Base-by-base conservation (phyloP, 2,113 vertebrate genomes). In the Cisticola juncidis region DNA sequence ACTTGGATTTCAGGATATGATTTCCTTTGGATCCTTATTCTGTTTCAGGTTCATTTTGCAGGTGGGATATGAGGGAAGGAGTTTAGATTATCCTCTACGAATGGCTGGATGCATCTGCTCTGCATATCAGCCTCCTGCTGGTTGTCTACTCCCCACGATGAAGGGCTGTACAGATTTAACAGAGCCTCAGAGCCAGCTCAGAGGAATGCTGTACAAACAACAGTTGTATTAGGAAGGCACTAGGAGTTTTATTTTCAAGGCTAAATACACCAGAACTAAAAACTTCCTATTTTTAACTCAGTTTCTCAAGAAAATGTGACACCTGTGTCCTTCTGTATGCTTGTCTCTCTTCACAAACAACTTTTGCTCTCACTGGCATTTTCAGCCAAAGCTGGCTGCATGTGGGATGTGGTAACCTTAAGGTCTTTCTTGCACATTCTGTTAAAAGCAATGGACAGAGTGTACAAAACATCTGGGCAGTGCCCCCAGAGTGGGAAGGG, bases 71-170 rank as follows among this genome's bases (percentile, higher is more conserved):
- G 12, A 23, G 14, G 15, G 25, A 81, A 76, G 21, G 21, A 61
- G 9, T 25, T 84, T 51, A 51, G 19, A 40, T 57, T 44, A 57
- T 65, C 15, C 45, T 68, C 28, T 45, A 61, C 28, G 26, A 57
- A 72, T 18, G 20, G 19, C 20, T 42, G 70, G 38, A 62, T 50
- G 12, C n/a, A 42, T 69, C 36, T 76, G 36, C 23, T 64, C 57
- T 57, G 31, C 42, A 15, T 2, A 1, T 51, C 69, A 86, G 22
- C 20, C 18, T 83, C 23, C 18, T 47, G 56, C 10, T 62, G 64
- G 66, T 20, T 22, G n/a, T 38, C 29, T 8, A 47, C 6, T 2
- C 9, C 6, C 11, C 9, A 24, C 0, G 1, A 5, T 2, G 10
- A 73, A 77, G 42, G 38, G 28, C 42, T 85, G 18, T 47, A 73